Evolutionary conservation across 2,113 vertebrate species (phyloP), one percentile per base, ranked within the genome.

Genomic region (Dendropsophus ebraccatus): DNA sequence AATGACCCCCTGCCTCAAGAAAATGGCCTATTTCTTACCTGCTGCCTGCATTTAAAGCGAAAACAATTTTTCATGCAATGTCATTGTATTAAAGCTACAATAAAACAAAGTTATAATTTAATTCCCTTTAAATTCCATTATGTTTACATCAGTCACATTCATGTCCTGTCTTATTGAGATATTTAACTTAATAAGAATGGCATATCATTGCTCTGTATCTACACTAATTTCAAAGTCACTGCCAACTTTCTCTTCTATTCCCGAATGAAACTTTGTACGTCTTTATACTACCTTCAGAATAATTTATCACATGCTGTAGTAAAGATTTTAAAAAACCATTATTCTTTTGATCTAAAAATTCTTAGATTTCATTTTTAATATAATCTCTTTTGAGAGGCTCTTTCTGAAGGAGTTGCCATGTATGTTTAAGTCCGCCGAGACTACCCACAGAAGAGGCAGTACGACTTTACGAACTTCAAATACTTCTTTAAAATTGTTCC

Each of bases 301-400:
- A 95, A 94, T 95, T 94, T 93, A 95, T 94, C 92, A 93, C 90
- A 91, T 90, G 45, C 75, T 86, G 35, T 70, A 90, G 91, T 92
- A 92, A 94, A 94, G 91, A 92, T 92, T 94, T 93, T 0, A 92
- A 95, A 95, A 94, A 93, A 94, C 92, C 91, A 92, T 93, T 94
- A 92, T 91, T 80, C 90, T 93, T 95, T 95, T 95, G 92, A 95
- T 95, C 91, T 93, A 93, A 94, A 95, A 95, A 92, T 94, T 94
- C 92, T 93, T 95, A 88, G 94, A 93, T 92, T 95, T 94, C 90
- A 94, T 93, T 92, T 95, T 95, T 94, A 94, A 95, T 94, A 94
- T n/a, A 88, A 85, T 79, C 92, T 94, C 92, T 93, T 92, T 91
- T 85, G 88, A 92, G 89, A 91, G 88, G 77, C 80, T 89, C 89